Evolutionary conservation across 1,140 invertebrate genomes (phyloP).

Genomic region (Phocides pigmalion): DNA sequence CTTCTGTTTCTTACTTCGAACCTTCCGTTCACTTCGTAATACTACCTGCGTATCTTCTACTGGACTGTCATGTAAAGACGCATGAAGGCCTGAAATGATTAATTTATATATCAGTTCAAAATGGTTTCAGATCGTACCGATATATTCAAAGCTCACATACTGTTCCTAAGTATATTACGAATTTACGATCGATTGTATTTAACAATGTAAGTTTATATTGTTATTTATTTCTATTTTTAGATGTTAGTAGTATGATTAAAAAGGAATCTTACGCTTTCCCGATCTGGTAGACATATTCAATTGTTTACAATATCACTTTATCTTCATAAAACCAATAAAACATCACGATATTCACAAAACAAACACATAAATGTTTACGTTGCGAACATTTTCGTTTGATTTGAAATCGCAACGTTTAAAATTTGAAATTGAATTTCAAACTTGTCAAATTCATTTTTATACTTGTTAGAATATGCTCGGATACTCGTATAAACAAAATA

Average conservation of each 20-base stretch:
- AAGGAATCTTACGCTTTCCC: constrained; percentile 65
- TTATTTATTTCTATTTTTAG: too few species aligned
- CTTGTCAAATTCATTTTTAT: neutral
- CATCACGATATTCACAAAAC: constrained; percentile 3
- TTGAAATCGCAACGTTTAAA: constrained; percentile 23
- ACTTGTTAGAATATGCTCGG: neutral
- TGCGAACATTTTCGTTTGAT: neutral
- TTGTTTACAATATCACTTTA: constrained; percentile 1
- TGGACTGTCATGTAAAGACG: constrained; percentile 41
- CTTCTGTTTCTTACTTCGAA: constrained; percentile 51
- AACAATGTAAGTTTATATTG: too few species aligned
- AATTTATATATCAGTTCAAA: too few species aligned
- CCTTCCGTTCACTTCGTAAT: constrained; percentile 52
- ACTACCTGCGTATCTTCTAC: constrained; percentile 33
- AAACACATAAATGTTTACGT: constrained; percentile 11
- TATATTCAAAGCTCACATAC: too few species aligned
- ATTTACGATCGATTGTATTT: too few species aligned
- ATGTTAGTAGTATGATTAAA: constrained; percentile 12
- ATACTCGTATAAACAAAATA: neutral
- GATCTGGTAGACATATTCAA: constrained; percentile 70
- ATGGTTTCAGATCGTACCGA: too few species aligned
- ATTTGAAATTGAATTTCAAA: constrained; percentile 10
- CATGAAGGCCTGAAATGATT: constrained; percentile 55
- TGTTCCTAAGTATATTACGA: too few species aligned
- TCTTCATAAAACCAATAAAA: constrained; percentile 4